Evolutionary conservation across 2,888 invertebrate species (phyloP), one percentile per base, ranked within the genome.

Genomic region (Platycheirus albimanus): DNA sequence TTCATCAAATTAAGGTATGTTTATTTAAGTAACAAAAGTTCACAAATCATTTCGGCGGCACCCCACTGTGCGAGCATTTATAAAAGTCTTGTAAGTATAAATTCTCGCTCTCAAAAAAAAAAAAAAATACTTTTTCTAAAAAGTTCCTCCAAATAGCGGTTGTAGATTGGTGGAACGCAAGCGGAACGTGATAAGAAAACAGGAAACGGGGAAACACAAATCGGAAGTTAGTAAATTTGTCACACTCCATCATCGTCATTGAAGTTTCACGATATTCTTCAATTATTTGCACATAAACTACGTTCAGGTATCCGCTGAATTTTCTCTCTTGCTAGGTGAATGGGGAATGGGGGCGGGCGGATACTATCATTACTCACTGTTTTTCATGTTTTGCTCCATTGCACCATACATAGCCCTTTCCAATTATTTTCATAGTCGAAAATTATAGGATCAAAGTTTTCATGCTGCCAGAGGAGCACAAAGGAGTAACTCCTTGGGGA

Each of bases 151-250:
- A 30, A 38, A 47, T 45, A 38, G 19, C 24, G 15, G 41, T 41
- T 58, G 30, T 43, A 8, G 8, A 33, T 4, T 47, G 67, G 71
- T 67, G 54, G 77, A 61, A 66, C 43, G 45, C 56, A 51, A 38
- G n/a, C 38, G 66, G 38, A 67, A 81, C 81, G 81, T 81, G 81
- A 71, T 63, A 47, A 33, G 81, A 81, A 81, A 71, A 38, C 71
- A 47, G 30, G 71, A 81, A 52, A 63, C 11, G 54, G 11, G 43
- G 5, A 51, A 67, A 66, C 66, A 41, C 61, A 67, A 67, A 72
- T 72, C 71, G 81, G 81, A 81, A 76, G 77, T 81, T 77, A 71
- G 77, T 71, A 77, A 76, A 81, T 77, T 81, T 81, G 81, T 81
- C 81, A 81, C 77, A 71, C 77, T 77, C 67, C 71, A 77, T 71